A percentile compares a stretch with the other conserved stretches of the same genome.
Conservation (phyloP, 2,888 invertebrate species). For the Synanthedon formicaeformis region DNA sequence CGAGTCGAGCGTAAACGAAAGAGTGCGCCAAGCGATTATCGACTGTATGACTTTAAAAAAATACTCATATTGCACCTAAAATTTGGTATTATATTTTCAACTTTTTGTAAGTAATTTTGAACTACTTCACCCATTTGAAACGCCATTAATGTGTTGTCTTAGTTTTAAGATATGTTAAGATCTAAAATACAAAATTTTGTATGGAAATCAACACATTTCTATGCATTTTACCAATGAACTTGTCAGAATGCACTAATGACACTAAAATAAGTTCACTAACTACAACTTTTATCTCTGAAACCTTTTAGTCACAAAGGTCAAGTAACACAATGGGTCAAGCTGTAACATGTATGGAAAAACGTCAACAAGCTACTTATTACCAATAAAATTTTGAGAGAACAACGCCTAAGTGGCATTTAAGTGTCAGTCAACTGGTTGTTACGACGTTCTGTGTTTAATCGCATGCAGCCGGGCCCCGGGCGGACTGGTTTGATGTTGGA, state of each 20-base stretch:
- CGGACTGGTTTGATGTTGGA: slow-evolving; percentile 38
- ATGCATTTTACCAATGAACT: no score
- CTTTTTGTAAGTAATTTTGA: no score
- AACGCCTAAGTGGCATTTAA: slow-evolving; percentile 61
- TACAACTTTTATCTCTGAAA: slow-evolving; percentile 11
- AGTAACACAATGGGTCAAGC: slow-evolving; percentile 22
- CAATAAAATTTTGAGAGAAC: slow-evolving; percentile 62
- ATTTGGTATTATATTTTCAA: no score
- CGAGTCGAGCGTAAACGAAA: slow-evolving; percentile 28
- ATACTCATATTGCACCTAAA: no score
- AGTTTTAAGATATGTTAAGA: no score
- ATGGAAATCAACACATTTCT: not conserved
- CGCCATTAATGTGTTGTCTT: no score
- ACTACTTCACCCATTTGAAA: no score
- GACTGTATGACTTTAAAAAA: slow-evolving; percentile 19
- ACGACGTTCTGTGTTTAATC: slow-evolving; percentile 31
- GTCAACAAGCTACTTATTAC: slow-evolving; percentile 53
- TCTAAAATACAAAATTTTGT: not conserved
- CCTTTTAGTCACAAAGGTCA: slow-evolving; percentile 23
- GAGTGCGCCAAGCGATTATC: slow-evolving; percentile 26
- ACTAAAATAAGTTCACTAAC: no score
- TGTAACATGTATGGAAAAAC: slow-evolving; percentile 29
- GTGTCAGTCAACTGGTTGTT: slow-evolving; percentile 66
- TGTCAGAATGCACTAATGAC: no score
- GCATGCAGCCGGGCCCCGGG: slow-evolving; percentile 22